phyloP scores from a whole-genome alignment of 2,888 invertebrate genomes.

The Agrotis segetum region DNA sequence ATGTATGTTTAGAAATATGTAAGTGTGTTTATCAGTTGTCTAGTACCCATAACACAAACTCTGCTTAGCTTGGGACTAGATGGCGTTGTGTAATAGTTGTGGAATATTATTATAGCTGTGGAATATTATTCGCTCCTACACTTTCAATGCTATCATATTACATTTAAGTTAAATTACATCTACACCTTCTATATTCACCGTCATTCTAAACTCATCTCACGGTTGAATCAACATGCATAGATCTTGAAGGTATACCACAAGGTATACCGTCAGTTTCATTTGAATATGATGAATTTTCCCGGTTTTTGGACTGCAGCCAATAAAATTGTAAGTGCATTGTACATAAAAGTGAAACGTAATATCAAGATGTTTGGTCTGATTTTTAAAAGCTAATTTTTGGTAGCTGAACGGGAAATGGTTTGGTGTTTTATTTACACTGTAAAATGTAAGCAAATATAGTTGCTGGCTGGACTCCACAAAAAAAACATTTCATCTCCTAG shows the following conservation, averaged over 20 bases:
- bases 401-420: background rate
- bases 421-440: background rate
- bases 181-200: background rate
- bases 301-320: slow-evolving; percentile 24
- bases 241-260: slow-evolving; percentile 8
- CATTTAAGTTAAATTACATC: background rate
- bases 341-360: slow-evolving; percentile 23
- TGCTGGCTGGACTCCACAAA: background rate
- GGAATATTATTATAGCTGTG: no score
- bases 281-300: slow-evolving; percentile 10
- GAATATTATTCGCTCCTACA: no score
- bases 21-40: no score
- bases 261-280: slow-evolving; percentile 15
- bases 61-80: no score
- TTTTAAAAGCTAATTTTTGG: slow-evolving; percentile 8
- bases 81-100: no score
- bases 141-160: background rate
- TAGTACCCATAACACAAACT: no score
- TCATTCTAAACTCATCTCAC: slow-evolving; percentile 16
- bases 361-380: slow-evolving; percentile 3
- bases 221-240: slow-evolving; percentile 37
- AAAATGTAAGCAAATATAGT: background rate
- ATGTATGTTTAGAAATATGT: no score
- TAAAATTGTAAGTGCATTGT: slow-evolving; percentile 15
- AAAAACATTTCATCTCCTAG: background rate